These are phyloP conservation scores for Drosophila planitibia DNA, from an alignment of 2,888 invertebrate species.

Conservation along the genomic window DNA sequence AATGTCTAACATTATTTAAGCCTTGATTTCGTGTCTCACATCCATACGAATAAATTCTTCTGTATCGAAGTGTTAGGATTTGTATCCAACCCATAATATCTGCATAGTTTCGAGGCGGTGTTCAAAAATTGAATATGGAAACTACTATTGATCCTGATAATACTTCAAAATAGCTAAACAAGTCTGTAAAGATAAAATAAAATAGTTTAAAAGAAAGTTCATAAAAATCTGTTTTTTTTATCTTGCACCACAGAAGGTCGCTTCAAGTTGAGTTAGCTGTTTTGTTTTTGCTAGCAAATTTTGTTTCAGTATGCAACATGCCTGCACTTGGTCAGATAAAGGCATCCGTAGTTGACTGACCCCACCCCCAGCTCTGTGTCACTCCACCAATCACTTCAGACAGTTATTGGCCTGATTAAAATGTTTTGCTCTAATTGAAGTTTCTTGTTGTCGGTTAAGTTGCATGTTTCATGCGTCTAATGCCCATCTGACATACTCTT, in stretches of 20 bases:
- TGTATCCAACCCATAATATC: not conserved
- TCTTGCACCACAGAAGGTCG: not conserved
- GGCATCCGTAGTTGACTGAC: not conserved
- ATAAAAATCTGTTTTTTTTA: not conserved
- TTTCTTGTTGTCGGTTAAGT: conserved; percentile 65
- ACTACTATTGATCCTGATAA: not conserved
- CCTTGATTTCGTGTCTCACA: not conserved
- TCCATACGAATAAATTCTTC: not conserved
- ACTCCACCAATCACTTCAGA: conserved; percentile 3
- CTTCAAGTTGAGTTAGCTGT: not conserved
- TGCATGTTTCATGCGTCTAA: conserved; percentile 47
- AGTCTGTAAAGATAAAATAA: not conserved
- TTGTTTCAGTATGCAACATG: conserved; percentile 40
- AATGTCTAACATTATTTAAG: not conserved
- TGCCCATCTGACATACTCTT: conserved; percentile 32
- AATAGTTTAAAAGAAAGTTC: not conserved
- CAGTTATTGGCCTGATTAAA: conserved; percentile 43
- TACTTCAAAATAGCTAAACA: not conserved
- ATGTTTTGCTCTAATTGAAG: conserved; percentile 72
- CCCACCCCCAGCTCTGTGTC: too few species aligned
- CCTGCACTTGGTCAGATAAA: conserved; percentile 40
- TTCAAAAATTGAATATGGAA: not conserved
- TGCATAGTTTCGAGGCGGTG: not conserved
- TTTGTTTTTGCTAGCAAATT: conserved; percentile 29
- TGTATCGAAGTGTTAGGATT: not conserved